These are phyloP conservation scores for Trichonephila clavata DNA, from an alignment of 1,140 invertebrate genomes.

Conservation along the genomic window DNA sequence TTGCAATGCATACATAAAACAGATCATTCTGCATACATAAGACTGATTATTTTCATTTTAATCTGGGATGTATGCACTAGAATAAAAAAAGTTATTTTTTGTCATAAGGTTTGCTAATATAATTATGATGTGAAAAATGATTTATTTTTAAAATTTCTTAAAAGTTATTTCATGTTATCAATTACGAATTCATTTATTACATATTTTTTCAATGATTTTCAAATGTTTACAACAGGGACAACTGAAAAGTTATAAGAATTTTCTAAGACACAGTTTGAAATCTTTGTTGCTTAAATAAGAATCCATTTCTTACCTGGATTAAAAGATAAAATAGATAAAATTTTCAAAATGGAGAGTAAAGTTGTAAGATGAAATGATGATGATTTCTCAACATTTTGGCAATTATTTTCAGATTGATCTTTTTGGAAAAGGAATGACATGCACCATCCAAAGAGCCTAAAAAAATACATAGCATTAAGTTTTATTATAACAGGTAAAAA, in stretches of 20 bases:
- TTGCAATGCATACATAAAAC: no score
- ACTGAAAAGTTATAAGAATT: no score
- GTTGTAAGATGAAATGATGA: slow-evolving; percentile 43
- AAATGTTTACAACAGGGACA: not conserved
- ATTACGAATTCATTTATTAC: no score
- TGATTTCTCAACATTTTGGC: slow-evolving; percentile 3
- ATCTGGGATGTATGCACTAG: no score
- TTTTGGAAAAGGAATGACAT: slow-evolving; percentile 38
- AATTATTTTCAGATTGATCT: not conserved
- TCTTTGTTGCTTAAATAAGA: not conserved
- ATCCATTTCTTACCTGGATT: slow-evolving; percentile 43
- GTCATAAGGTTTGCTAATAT: no score
- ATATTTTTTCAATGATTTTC: not conserved
- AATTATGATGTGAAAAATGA: no score
- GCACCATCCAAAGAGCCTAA: slow-evolving; percentile 41
- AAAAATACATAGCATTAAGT: not conserved
- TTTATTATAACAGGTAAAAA: not conserved
- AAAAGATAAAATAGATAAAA: slow-evolving; percentile 63
- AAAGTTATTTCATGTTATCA: no score
- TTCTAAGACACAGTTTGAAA: no score
- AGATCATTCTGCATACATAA: no score
- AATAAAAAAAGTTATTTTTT: no score
- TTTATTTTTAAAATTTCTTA: no score
- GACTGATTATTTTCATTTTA: no score
- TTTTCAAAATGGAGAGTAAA: slow-evolving; percentile 55